These are phyloP conservation scores for Micoletzkya japonica DNA, from an alignment of 2,888 invertebrate genomes.

Conservation along the genomic window DNA sequence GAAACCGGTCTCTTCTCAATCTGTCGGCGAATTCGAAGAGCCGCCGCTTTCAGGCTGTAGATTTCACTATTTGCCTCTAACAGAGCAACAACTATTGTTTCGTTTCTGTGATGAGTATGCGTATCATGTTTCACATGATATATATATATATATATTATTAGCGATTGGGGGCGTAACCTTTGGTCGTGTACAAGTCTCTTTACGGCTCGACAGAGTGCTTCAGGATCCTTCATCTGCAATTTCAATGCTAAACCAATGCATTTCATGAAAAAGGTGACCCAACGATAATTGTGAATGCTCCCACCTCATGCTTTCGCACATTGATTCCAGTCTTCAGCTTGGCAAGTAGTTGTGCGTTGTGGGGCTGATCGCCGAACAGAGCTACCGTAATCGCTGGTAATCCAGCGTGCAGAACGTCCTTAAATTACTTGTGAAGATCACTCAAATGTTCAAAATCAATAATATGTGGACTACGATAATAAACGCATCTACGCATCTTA, in stretches of 20 bases:
- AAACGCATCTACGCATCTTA: too few relatives aligned
- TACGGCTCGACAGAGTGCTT: background rate
- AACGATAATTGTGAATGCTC: background rate
- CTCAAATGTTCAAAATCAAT: too few relatives aligned
- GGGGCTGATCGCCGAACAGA: constrained; percentile 36
- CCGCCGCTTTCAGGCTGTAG: too few relatives aligned
- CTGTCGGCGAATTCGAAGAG: constrained; percentile 2
- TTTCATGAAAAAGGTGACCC: background rate
- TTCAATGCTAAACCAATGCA: background rate
- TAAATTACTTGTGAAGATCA: too few relatives aligned
- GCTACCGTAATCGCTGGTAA: constrained; percentile 31
- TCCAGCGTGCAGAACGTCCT: constrained; percentile 34
- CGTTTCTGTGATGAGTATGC: too few relatives aligned
- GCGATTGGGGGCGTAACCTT: background rate
- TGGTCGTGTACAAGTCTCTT: constrained; percentile 1
- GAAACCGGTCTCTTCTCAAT: constrained; percentile 19
- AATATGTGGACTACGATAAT: too few relatives aligned
- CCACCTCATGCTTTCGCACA: constrained; percentile 30
- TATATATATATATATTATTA: too few relatives aligned
- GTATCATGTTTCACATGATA: too few relatives aligned
- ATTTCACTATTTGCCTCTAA: background rate
- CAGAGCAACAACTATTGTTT: too few relatives aligned
- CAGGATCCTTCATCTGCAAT: background rate
- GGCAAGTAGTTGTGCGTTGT: constrained; percentile 32
- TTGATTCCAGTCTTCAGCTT: constrained; percentile 31